Evolutionary conservation across 2,888 invertebrate species (phyloP).

Genomic region (Microplitis manilae): DNA sequence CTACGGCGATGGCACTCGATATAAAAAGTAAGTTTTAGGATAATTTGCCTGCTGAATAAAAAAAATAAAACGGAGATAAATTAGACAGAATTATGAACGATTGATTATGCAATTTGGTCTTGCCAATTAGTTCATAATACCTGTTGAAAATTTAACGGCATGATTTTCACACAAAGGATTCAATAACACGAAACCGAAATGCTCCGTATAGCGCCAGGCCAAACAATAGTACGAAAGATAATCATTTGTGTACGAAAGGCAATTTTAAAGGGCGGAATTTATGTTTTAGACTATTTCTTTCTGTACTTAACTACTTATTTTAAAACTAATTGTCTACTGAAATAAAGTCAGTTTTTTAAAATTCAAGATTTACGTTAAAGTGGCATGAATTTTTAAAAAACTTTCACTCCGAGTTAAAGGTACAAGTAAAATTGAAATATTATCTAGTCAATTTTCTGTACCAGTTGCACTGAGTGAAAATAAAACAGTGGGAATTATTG

Average conservation of each 20-base stretch:
- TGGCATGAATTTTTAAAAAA: constrained; percentile 7
- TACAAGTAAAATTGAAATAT: not conserved
- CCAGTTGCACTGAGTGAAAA: not conserved
- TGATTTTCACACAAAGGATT: not conserved
- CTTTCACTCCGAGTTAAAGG: not conserved
- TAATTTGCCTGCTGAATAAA: not conserved
- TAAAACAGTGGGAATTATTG: not conserved
- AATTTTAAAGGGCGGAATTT: too few species aligned
- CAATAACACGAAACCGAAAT: not conserved
- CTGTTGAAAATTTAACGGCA: not conserved
- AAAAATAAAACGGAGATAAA: not conserved
- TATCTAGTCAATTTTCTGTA: not conserved
- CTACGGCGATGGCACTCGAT: not conserved
- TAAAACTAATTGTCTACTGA: too few species aligned
- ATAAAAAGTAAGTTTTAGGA: constrained; percentile 13
- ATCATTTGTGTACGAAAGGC: not conserved
- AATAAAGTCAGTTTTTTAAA: not conserved
- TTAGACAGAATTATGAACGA: constrained; percentile 17
- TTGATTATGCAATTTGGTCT: constrained; percentile 32
- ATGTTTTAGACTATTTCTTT: too few species aligned
- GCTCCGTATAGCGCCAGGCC: not conserved
- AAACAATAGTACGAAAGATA: not conserved
- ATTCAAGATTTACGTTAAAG: not conserved
- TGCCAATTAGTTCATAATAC: constrained; percentile 37
- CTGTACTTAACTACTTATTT: too few species aligned